Conservation (phyloP, 1,140 invertebrate genomes). For the Philopotamus ludificatus region DNA sequence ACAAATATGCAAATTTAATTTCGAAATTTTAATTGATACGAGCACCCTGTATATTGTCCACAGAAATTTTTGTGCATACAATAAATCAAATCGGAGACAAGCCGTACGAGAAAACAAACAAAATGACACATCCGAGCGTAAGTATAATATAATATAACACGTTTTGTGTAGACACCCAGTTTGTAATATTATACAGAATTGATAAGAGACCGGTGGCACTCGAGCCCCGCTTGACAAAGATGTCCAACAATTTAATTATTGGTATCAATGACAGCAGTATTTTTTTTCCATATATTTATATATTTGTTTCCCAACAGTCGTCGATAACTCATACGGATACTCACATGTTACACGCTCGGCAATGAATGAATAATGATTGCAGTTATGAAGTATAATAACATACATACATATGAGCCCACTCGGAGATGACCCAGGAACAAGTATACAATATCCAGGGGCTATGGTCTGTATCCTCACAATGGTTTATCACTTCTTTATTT, state of each 20-base stretch:
- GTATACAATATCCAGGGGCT: slow-evolving; percentile 3
- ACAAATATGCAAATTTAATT: too few species aligned
- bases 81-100: too few species aligned
- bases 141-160: slow-evolving; percentile 27
- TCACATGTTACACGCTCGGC: neutral
- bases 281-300: neutral
- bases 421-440: neutral
- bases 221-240: too few species aligned
- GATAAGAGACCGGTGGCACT: neutral
- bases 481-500: slow-evolving; percentile 14
- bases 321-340: neutral
- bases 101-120: slow-evolving; percentile 20
- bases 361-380: neutral
- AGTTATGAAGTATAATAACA: neutral
- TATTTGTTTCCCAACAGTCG: neutral
- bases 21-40: too few species aligned
- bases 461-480: slow-evolving; percentile 1
- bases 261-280: neutral
- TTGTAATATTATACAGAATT: slow-evolving; percentile 2
- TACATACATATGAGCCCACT: neutral
- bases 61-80: too few species aligned
- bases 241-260: neutral
- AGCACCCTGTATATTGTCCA: too few species aligned
- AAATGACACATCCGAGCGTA: slow-evolving; percentile 15
- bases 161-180: slow-evolving; percentile 21